Evolutionary conservation across 2,113 vertebrate species (phyloP).

Genomic region (Ochotona curzoniae): DNA sequence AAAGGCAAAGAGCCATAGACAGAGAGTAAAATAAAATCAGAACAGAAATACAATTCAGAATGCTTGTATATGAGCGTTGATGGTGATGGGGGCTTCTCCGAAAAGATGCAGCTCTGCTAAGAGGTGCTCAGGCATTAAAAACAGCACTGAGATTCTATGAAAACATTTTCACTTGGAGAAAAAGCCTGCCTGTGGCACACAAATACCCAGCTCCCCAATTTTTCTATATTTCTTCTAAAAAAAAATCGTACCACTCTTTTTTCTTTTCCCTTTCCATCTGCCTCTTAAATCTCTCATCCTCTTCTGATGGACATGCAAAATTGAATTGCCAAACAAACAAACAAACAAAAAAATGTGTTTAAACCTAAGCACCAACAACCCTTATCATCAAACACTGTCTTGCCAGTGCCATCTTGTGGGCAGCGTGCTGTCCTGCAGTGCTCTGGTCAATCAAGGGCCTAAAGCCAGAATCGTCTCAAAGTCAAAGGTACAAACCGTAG

Average conservation of each 20-base stretch:
- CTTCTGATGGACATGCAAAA: slow-evolving; percentile 74
- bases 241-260: slow-evolving; percentile 66
- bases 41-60: not conserved
- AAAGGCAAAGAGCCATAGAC: accelerated
- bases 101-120: not conserved
- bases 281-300: slow-evolving; percentile 65
- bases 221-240: slow-evolving; percentile 53
- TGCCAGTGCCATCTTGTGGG: slow-evolving; percentile 85
- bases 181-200: not conserved
- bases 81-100: not conserved
- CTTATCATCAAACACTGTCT: slow-evolving; percentile 68
- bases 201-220: slow-evolving; percentile 36
- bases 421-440: slow-evolving; percentile 8
- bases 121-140: not conserved
- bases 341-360: not conserved
- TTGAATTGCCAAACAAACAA: slow-evolving; percentile 77
- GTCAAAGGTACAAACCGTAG: not conserved
- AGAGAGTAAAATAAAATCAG: not conserved
- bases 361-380: not conserved
- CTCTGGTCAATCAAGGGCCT: not conserved
- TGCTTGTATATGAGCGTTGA: not conserved
- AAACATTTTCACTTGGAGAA: slow-evolving; percentile 42
- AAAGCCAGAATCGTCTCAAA: not conserved
- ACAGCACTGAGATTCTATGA: not conserved
- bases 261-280: slow-evolving; percentile 58